Base-by-base conservation (phyloP, 2,888 invertebrate species). In the Dynastes hyllus region DNA sequence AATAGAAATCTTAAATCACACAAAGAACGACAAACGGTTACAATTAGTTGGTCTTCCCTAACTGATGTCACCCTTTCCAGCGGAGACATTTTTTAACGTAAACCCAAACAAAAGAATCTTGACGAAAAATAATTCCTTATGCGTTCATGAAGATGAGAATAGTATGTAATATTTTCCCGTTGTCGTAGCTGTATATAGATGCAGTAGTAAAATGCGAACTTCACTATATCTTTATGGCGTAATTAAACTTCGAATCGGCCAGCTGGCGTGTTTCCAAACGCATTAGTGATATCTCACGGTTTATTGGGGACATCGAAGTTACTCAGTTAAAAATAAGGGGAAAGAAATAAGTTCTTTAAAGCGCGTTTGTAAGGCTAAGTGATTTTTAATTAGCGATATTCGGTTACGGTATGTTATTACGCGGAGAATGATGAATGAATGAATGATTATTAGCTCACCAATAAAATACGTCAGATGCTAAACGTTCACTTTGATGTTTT, bases 241-340 rank as follows among this genome's bases (percentile, higher is more conserved):
- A 63, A 63, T 63, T 63, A 63, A 63, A 63, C 29, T 63, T 27
- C 13, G 29, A 13, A 63, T 63, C 27, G 63, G 27, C 63, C 63
- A 63, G 32, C 63, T 63, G 63, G 63, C 63, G 32, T 13, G 8
- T 63, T 63, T 63, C 63, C 63, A 63, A 63, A 32, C 16, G 29
- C 63, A 32, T 63, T 63, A 63, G 11, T 13, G 32, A 63, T 63
- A 63, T 63, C 63, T 63, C 63, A 63, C 29, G 32, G 11, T 11
- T 11, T 13, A 29, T 27, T 22, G 22, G 55, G 22, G 55, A 22
- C 55, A 22, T 22, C 16, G 55, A 22, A 58, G 55, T 45, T 45
- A n/a, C n/a, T n/a, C n/a, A n/a, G n/a, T n/a, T 22, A 58, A 58
- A 27, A 58, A 9, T 58, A 58, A 58, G 8, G 8, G 37, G 11